Evolutionary conservation across 2,888 invertebrate genomes (phyloP), one percentile per base, ranked within the genome.

Genomic region (Cheilosia impressa): DNA sequence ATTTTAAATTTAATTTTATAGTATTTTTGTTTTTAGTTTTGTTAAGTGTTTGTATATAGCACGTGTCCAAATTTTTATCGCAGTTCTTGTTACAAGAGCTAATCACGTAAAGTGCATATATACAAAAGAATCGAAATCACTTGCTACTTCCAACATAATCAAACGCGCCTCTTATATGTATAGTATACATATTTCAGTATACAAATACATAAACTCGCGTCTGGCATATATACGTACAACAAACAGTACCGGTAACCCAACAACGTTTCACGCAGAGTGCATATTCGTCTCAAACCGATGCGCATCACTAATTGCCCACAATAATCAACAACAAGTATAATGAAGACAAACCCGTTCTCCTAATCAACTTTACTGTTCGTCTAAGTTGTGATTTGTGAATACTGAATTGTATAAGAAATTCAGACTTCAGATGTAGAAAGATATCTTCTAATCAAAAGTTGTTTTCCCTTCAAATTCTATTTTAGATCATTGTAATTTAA

Each of bases 221-320:
- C 7, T 15, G n/a, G n/a, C 19, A 22, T 10, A 13, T 50, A 50
- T 34, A 34, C 34, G 2, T 38, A 38, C 2, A 38, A 1, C 38
- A 9, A 2, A 17, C 17, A 47, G 43, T 41, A 22, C 27, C 15
- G 13, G 31, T 17, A 43, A 55, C 17, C 27, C 15, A 24, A 62
- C 22, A 72, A 72, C 19, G 62, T 31, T 60, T 72, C 60, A 72
- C 50, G 60, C 52, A 57, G 13, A 62, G 5, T 57, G 60, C 24
- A 52, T 52, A 19, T 58, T 71, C 53, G 62, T 73, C 53, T 63
- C 73, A 55, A 62, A 63, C 34, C 72, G 72, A 24, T 73, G 63
- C 73, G 63, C 73, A 63, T 63, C 63, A 45, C 5, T 24, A 38
- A 55, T 34, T 62, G 22, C 17, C n/a, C 41, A n/a, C 45, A 55